Evolutionary conservation across 2,888 invertebrate species (phyloP).

Genomic region (Drosophila hamatofila): DNA sequence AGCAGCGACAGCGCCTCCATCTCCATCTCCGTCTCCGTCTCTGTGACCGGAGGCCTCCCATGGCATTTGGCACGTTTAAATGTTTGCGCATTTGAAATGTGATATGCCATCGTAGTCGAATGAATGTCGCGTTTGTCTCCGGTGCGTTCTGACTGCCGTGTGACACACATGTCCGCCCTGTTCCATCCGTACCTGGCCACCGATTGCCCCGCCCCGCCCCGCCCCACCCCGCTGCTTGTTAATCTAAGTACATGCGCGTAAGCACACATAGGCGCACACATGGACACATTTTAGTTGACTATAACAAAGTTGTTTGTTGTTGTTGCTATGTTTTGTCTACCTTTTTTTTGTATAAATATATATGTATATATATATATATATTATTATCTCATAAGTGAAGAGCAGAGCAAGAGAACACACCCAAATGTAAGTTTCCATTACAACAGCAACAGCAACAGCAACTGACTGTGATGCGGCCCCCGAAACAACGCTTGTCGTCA

Average conservation of each 20-base stretch:
- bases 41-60: conserved; percentile 2
- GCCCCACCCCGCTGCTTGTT: background rate
- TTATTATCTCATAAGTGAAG: conserved; percentile 39
- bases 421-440: conserved; percentile 53
- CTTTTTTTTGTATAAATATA: background rate
- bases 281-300: conserved; percentile 39
- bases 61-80: conserved; percentile 51
- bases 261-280: conserved; percentile 35
- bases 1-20: conserved; percentile 1
- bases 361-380: conserved; percentile 12
- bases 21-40: background rate
- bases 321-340: conserved; percentile 4
- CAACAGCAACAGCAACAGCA: conserved; percentile 30
- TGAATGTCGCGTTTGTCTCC: conserved; percentile 35
- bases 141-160: conserved; percentile 27
- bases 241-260: conserved; percentile 42
- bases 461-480: conserved; percentile 21
- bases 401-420: conserved; percentile 55
- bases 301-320: conserved; percentile 18
- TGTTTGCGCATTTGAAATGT: conserved; percentile 62
- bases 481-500: conserved; percentile 52
- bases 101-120: conserved; percentile 43
- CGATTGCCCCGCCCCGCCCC: background rate
- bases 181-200: background rate
- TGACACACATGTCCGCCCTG: conserved; percentile 26